Conservation (phyloP, 92 coral and sea anemone species). For the Bergia puertoricense region DNA sequence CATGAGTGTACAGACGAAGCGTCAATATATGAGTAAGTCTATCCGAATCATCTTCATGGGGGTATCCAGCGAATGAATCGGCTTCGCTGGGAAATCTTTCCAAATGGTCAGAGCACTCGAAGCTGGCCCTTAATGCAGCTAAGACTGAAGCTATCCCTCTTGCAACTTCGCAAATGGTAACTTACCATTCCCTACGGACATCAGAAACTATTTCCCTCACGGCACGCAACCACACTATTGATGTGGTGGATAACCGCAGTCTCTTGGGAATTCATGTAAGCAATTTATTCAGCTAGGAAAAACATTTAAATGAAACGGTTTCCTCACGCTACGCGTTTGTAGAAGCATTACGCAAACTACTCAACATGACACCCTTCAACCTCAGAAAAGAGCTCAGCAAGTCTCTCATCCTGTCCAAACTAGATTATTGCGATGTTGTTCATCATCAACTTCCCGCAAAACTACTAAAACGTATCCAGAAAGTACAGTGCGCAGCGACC, state of each 20-base stretch:
- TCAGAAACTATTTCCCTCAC: not conserved
- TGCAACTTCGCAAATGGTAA: not conserved
- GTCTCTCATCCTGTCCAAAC: not conserved
- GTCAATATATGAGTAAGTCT: not conserved
- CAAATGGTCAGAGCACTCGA: not conserved
- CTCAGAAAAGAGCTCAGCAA: conserved; percentile 4
- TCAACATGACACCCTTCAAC: not conserved
- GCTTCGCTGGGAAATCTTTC: not conserved
- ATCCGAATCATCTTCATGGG: not conserved
- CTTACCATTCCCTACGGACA: not conserved
- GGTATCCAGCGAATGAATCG: not conserved
- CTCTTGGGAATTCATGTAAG: conserved; percentile 5
- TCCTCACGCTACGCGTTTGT: not conserved
- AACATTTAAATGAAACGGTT: not conserved
- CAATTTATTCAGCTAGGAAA: conserved; percentile 7
- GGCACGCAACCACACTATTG: not conserved
- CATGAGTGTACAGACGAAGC: not conserved
- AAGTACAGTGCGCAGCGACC: not conserved
- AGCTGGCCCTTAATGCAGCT: not conserved
- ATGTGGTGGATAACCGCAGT: not conserved
- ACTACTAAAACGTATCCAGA: not conserved
- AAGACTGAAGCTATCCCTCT: not conserved
- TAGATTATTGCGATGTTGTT: not conserved
- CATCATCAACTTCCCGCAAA: not conserved
- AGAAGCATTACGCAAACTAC: conserved; percentile 1